phyloP scores from a whole-genome alignment of 2,113 vertebrate species.

The Galeopterus variegatus region DNA sequence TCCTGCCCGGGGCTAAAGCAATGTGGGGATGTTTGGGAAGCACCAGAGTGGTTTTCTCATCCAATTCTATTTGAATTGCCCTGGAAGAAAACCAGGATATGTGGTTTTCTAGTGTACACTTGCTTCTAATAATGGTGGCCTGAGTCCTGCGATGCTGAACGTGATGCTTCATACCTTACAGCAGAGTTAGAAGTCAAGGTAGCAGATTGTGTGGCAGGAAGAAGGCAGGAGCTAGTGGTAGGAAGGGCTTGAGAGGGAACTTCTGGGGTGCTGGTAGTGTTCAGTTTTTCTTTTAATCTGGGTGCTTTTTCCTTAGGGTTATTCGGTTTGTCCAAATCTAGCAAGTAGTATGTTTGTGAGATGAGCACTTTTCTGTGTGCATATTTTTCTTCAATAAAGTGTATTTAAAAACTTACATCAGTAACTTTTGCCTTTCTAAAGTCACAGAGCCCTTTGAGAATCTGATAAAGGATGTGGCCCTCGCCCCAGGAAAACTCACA shows the following conservation, averaged over 20 bases:
- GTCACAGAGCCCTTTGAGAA: not conserved
- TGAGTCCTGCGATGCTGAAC: not conserved
- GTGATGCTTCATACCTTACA: not conserved
- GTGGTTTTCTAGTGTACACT: not conserved
- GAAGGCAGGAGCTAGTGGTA: fast-evolving
- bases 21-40: not conserved
- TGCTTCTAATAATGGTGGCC: not conserved
- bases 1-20: not conserved
- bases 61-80: not conserved
- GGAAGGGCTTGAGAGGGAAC: not conserved
- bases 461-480: not conserved
- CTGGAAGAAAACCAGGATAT: not conserved
- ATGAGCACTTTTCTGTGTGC: not conserved
- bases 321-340: not conserved
- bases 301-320: not conserved
- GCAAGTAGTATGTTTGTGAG: not conserved
- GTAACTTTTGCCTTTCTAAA: not conserved
- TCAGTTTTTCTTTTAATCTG: not conserved
- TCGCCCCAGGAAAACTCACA: not conserved
- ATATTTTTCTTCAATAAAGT: not conserved
- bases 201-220: not conserved
- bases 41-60: not conserved
- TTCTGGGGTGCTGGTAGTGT: not conserved
- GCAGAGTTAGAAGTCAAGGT: not conserved
- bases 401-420: not conserved